Percentiles rank a stretch among this genome's conserved stretches.
Evolutionary conservation across 1,140 invertebrate genomes (phyloP).

Genomic region (Drosophila leontia): DNA sequence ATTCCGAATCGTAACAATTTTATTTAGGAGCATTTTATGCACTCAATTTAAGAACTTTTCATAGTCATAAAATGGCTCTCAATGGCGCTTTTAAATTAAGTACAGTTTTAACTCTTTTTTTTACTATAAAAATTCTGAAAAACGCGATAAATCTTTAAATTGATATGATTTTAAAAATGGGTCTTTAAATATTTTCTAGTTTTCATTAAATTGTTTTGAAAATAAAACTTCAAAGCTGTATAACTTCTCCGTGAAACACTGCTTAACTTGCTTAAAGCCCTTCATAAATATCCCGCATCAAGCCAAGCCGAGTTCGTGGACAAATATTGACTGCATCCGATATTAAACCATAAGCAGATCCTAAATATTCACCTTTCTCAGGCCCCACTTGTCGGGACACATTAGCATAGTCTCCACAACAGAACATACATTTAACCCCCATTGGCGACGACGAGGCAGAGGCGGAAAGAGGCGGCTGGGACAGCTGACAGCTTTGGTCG

Average conservation of each 20-base stretch:
- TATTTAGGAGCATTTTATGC: not conserved
- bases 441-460: conserved; percentile 5
- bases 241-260: not conserved
- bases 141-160: not conserved
- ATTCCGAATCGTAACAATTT: not conserved
- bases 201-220: too few relatives aligned
- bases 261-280: not conserved
- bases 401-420: conserved; percentile 52
- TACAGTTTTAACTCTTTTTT: not conserved
- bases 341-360: conserved; percentile 26
- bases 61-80: not conserved
- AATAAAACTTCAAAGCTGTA: too few relatives aligned
- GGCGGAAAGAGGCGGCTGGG: not conserved
- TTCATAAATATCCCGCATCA: not conserved
- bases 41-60: not conserved
- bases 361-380: conserved; percentile 27
- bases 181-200: too few relatives aligned
- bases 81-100: not conserved
- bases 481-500: conserved; percentile 31
- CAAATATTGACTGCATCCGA: conserved; percentile 30
- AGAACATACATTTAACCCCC: conserved; percentile 50
- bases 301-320: not conserved
- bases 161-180: too few relatives aligned
- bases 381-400: conserved; percentile 2
- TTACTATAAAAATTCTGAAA: not conserved